Evolutionary conservation across 2,797 vertebrate genomes (phyloP).

Genomic region (Coluber constrictor): DNA sequence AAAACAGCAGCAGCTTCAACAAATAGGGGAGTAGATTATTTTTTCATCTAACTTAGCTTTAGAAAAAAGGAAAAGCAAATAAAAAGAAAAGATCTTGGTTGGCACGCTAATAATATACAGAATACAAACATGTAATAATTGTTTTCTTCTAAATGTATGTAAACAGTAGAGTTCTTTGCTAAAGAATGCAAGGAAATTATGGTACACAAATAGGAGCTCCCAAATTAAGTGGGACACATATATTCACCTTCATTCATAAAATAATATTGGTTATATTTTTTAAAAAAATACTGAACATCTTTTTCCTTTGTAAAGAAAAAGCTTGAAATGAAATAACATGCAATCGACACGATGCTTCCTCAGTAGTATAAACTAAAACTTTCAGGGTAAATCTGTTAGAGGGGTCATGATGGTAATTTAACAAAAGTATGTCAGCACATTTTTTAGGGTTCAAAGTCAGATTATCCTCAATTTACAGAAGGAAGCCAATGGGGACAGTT

Average conservation of each 20-base stretch:
- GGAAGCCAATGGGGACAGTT: slow-evolving; percentile 36
- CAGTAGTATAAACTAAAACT: slow-evolving; percentile 42
- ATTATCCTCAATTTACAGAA: slow-evolving; percentile 37
- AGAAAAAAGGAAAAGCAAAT: not conserved
- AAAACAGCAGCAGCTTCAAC: not conserved
- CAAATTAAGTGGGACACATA: not conserved
- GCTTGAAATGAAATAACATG: slow-evolving; percentile 28
- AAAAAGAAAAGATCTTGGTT: not conserved
- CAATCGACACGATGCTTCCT: not conserved
- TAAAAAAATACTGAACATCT: not conserved
- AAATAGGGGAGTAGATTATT: not conserved
- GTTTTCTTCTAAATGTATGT: not conserved
- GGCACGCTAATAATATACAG: too few species aligned
- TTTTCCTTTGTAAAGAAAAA: slow-evolving; percentile 28
- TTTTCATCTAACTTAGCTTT: not conserved
- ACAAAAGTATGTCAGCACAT: slow-evolving; percentile 24
- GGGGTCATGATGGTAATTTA: slow-evolving; percentile 9
- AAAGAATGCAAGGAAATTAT: not conserved
- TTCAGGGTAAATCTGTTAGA: slow-evolving; percentile 2
- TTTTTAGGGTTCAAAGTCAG: slow-evolving; percentile 33
- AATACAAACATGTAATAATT: not conserved
- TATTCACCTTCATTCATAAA: not conserved
- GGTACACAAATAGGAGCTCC: not conserved
- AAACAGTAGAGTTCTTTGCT: not conserved
- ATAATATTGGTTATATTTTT: not conserved